Evolutionary conservation across 2,797 vertebrate species (phyloP).

Genomic region (Adrianichthys oophorus): DNA sequence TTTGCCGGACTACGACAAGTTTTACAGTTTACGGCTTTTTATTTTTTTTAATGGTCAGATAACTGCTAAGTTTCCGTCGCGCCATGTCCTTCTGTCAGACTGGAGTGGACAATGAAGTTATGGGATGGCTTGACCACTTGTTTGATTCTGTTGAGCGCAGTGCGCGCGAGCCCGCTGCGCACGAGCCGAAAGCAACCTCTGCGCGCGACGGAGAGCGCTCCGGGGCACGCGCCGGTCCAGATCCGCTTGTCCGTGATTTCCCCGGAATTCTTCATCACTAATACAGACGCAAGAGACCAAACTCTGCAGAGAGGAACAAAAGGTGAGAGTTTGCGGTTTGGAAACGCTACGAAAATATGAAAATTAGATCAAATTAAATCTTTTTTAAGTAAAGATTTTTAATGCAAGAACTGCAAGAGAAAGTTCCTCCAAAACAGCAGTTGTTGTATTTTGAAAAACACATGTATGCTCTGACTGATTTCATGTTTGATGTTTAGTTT

Average conservation of each 20-base stretch:
- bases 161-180: slow-evolving; percentile 43
- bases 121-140: slow-evolving; percentile 75
- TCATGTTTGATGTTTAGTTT: too few species aligned
- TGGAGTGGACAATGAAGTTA: slow-evolving; percentile 77
- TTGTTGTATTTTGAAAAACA: too few species aligned
- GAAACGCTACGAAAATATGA: neutral
- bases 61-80: slow-evolving; percentile 44
- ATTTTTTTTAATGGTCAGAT: slow-evolving; percentile 16
- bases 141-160: slow-evolving; percentile 68
- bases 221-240: slow-evolving; percentile 42
- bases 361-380: too few species aligned
- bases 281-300: slow-evolving; percentile 11
- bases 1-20: too few species aligned
- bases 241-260: slow-evolving; percentile 33
- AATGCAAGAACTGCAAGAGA: too few species aligned
- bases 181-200: slow-evolving; percentile 21
- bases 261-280: slow-evolving; percentile 7
- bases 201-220: slow-evolving; percentile 27
- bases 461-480: too few species aligned
- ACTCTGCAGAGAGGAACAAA: slow-evolving; percentile 21
- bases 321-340: slow-evolving; percentile 42
- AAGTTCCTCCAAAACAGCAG: too few species aligned
- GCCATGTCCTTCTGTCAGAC: slow-evolving; percentile 64
- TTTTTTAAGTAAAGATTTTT: too few species aligned
- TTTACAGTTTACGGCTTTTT: too few species aligned